phyloP scores from a whole-genome alignment of 2,888 invertebrate genomes.

The Andrena haemorrhoa region DNA sequence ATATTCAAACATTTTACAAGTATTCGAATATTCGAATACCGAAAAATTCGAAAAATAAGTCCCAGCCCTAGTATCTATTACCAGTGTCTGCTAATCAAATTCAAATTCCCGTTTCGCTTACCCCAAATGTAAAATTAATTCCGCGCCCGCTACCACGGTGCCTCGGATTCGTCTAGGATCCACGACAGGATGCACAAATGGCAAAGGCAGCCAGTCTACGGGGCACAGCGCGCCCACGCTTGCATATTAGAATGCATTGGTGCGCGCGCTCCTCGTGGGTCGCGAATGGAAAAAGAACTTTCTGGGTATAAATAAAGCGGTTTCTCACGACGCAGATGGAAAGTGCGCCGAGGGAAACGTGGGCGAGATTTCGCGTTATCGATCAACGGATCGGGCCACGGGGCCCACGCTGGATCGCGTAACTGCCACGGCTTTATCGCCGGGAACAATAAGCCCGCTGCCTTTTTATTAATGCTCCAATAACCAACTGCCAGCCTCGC shows the following conservation, averaged over 20 bases:
- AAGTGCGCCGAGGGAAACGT: constrained; percentile 51
- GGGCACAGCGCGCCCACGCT: constrained; percentile 30
- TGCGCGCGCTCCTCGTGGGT: constrained; percentile 26
- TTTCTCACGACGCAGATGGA: constrained; percentile 56
- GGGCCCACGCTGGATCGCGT: constrained; percentile 43
- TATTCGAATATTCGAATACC: neutral
- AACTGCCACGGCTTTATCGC: constrained; percentile 39
- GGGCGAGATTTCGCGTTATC: constrained; percentile 59
- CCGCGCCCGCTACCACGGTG: neutral
- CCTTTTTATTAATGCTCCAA: constrained; percentile 49
- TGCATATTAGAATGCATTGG: constrained; percentile 33
- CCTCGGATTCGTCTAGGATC: neutral
- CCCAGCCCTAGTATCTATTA: too few species aligned
- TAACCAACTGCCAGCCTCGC: constrained; percentile 22
- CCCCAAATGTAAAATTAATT: neutral
- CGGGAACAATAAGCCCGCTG: constrained; percentile 39
- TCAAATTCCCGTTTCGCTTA: neutral
- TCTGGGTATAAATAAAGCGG: constrained; percentile 56
- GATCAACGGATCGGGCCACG: constrained; percentile 45
- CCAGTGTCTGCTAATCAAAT: neutral
- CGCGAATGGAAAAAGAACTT: constrained; percentile 44
- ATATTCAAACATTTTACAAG: too few species aligned
- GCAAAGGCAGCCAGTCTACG: constrained; percentile 6
- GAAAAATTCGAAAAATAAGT: too few species aligned
- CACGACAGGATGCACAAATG: constrained; percentile 17